Conservation (phyloP, 2,113 vertebrate species). For the Oncorhynchus mykiss region DNA sequence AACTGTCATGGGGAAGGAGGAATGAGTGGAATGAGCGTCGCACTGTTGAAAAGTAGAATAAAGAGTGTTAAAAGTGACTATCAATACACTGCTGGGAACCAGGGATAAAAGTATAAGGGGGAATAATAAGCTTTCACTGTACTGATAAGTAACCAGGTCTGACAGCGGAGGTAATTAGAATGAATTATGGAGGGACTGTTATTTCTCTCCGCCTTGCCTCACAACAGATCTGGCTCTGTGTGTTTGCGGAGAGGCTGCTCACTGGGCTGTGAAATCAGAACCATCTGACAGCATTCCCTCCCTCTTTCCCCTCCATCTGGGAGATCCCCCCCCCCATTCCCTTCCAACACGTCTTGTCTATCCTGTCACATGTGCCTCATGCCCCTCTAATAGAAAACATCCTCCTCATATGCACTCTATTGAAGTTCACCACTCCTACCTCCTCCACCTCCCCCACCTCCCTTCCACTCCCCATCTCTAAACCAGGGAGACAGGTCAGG, state of each 20-base stretch:
- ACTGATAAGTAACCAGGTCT: constrained; percentile 67
- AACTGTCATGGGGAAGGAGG: constrained; percentile 27
- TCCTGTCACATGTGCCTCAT: constrained; percentile 6
- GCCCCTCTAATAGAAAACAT: background rate
- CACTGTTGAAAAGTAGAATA: constrained; percentile 36
- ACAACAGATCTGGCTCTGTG: constrained; percentile 18
- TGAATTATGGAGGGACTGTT: constrained; percentile 59
- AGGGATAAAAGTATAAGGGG: constrained; percentile 55
- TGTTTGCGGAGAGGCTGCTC: constrained; percentile 33
- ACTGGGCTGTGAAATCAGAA: constrained; percentile 46
- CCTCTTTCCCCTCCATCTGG: no score
- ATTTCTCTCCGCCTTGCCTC: constrained; percentile 63
- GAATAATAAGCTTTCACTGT: constrained; percentile 69
- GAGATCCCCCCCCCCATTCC: no score
- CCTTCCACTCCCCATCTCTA: constrained; percentile 1
- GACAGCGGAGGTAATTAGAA: constrained; percentile 68
- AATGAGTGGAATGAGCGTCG: constrained; percentile 21
- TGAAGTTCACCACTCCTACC: background rate
- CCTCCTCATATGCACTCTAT: no score
- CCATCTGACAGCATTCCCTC: constrained; percentile 40
- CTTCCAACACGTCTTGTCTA: constrained; percentile 5
- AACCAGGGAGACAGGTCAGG: background rate
- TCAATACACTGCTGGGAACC: constrained; percentile 65
- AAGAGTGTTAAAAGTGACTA: constrained; percentile 68
- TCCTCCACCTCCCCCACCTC: background rate